These are phyloP conservation scores for Lithobates pipiens DNA, from an alignment of 2,797 vertebrate species.

Conservation along the genomic window DNA sequence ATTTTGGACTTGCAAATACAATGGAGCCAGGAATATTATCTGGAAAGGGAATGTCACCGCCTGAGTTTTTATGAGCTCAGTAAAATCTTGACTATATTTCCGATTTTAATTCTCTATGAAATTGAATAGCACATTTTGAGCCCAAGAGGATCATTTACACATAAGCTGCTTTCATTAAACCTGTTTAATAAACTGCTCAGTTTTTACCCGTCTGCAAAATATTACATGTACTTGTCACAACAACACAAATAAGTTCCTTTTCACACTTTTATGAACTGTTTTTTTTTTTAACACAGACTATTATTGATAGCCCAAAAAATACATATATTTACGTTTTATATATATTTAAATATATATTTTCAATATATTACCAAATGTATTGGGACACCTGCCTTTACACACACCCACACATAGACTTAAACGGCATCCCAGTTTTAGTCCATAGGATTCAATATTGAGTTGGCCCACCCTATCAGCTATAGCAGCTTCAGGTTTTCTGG, in stretches of 20 bases:
- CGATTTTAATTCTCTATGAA: conserved; percentile 61
- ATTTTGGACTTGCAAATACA: conserved; percentile 45
- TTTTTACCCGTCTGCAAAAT: conserved; percentile 5
- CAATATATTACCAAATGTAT: too few species aligned
- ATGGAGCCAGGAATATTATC: conserved; percentile 51
- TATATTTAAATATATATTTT: too few species aligned
- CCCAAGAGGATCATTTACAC: conserved; percentile 52
- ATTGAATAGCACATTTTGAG: conserved; percentile 54
- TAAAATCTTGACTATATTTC: conserved; percentile 57
- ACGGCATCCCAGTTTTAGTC: too few species aligned
- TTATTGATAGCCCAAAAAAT: too few species aligned
- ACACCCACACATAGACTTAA: too few species aligned
- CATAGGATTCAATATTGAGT: too few species aligned
- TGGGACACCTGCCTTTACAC: too few species aligned
- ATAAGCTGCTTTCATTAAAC: conserved; percentile 50
- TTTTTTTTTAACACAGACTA: too few species aligned
- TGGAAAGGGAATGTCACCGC: conserved; percentile 47
- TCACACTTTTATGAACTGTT: too few species aligned
- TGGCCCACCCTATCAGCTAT: too few species aligned
- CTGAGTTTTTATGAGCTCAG: conserved; percentile 55
- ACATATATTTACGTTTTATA: too few species aligned
- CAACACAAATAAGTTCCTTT: neutral
- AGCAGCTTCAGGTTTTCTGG: too few species aligned
- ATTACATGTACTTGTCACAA: neutral
- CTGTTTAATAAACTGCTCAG: conserved; percentile 43